A percentile compares a stretch with the other conserved stretches of the same genome.
These are phyloP conservation scores for Hemitrygon akajei DNA, from an alignment of 2,797 vertebrate species.

Conservation along the genomic window DNA sequence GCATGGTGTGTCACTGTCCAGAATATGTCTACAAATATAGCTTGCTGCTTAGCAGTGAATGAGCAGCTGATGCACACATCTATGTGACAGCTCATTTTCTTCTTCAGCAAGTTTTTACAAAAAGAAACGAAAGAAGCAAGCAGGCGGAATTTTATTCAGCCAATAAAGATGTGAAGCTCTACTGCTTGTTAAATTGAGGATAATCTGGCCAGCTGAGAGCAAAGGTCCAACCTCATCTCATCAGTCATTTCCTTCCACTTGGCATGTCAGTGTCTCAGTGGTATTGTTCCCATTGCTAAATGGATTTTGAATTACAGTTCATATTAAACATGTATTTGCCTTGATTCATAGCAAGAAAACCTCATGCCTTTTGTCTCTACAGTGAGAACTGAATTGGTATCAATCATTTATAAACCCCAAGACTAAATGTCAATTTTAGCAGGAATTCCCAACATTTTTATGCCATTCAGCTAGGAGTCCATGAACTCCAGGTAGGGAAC, in stretches of 20 bases:
- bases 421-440: not conserved
- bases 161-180: not conserved
- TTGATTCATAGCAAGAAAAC: not conserved
- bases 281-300: no score
- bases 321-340: not conserved
- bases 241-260: conserved; percentile 13
- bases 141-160: conserved; percentile 21
- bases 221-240: not conserved
- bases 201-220: conserved; percentile 20
- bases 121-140: not conserved
- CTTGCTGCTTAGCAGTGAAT: conserved; percentile 28
- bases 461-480: no score
- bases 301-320: not conserved
- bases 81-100: conserved; percentile 36
- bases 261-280: not conserved
- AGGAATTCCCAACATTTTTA: no score
- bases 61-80: conserved; percentile 28
- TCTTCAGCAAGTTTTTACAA: conserved; percentile 35
- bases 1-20: not conserved
- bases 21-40: not conserved
- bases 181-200: conserved; percentile 33
- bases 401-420: not conserved
- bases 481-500: no score
- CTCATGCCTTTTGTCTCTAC: not conserved
- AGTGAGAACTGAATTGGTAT: not conserved